Base-by-base conservation (phyloP, 1,140 invertebrate species). In the Saccostrea cuccullata region DNA sequence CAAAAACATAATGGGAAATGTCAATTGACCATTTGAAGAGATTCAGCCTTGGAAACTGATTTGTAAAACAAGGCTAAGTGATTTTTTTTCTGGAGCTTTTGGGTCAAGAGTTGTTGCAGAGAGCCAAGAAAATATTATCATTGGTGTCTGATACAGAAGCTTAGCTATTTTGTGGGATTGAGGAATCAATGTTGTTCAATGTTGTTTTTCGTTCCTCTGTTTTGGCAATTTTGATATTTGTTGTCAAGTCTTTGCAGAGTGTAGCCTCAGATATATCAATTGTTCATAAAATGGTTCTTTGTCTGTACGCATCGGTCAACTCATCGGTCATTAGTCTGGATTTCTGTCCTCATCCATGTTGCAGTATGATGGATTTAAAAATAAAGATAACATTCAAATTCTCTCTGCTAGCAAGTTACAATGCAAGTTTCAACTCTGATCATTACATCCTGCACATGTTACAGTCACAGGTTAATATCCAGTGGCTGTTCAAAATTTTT, bases 1-100 rank as follows among this genome's bases (percentile, higher is more conserved):
- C 70, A 26, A 77, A 77, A 77, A 77, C 26, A 26, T 77, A 77
- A 77, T 77, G 70, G 70, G 70, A 77, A 77, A 77, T 77, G 70
- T 77, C 70, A 77, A 77, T 36, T 77, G 70, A 77, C 70, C 23
- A 77, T 30, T 26, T 77, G 26, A 77, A 77, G 26, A 77, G 70
- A 77, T 26, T 77, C 26, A 77, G 26, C 26, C 70, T 13, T 30
- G 26, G 70, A 30, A 36, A 30, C 13, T 15, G 13, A 77, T 77
- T 77, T 77, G 70, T 77, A 30, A 13, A 30, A 77, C 70, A 77
- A 77, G 70, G 12, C 20, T 77, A 77, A 77, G 30, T 30, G 70
- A 30, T 77, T 77, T 15, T 77, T n/a, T 30, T 36, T 77, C 26
- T 36, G 13, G 30, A 64, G 11, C 30, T 77, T 77, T 77, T 30